A percentile compares a stretch with the other conserved stretches of the same genome.
phyloP scores from a whole-genome alignment of 2,888 invertebrate genomes.

The Congeria kusceri region DNA sequence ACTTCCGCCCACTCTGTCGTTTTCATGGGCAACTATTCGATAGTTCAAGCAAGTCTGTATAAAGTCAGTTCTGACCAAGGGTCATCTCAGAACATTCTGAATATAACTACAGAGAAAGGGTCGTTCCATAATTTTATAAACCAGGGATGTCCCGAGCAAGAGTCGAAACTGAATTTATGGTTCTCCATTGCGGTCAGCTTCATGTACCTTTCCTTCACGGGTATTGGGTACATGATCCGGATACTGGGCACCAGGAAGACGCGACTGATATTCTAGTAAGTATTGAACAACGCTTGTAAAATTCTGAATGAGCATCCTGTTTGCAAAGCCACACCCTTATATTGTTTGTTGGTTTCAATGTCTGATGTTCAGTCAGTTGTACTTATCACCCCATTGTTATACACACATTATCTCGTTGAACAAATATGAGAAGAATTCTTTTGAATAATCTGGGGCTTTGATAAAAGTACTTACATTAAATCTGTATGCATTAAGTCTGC shows the following conservation, averaged over 20 bases:
- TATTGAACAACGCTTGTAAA: slow-evolving; percentile 1
- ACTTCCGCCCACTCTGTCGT: not conserved
- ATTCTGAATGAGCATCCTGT: not conserved
- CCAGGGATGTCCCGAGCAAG: slow-evolving; percentile 44
- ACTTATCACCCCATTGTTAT: too few species aligned
- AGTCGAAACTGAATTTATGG: slow-evolving; percentile 56
- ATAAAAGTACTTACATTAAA: too few species aligned
- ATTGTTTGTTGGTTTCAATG: too few species aligned
- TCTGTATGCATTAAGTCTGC: too few species aligned
- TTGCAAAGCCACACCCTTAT: too few species aligned
- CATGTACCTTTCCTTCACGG: slow-evolving; percentile 57
- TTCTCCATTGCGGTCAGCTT: slow-evolving; percentile 60
- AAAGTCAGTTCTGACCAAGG: not conserved
- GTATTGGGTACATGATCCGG: slow-evolving; percentile 49
- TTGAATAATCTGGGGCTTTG: too few species aligned
- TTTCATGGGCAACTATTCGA: not conserved
- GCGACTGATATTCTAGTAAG: slow-evolving; percentile 55
- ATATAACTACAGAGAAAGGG: not conserved
- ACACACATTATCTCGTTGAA: too few species aligned
- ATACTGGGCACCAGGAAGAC: slow-evolving; percentile 49
- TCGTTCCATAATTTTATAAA: not conserved
- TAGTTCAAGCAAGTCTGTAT: not conserved
- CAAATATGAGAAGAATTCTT: too few species aligned
- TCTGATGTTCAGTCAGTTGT: too few species aligned
- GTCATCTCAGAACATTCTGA: not conserved